Evolutionary conservation across 2,888 invertebrate genomes (phyloP), one percentile per base, ranked within the genome.

Genomic region (Loripinus fragilis): DNA sequence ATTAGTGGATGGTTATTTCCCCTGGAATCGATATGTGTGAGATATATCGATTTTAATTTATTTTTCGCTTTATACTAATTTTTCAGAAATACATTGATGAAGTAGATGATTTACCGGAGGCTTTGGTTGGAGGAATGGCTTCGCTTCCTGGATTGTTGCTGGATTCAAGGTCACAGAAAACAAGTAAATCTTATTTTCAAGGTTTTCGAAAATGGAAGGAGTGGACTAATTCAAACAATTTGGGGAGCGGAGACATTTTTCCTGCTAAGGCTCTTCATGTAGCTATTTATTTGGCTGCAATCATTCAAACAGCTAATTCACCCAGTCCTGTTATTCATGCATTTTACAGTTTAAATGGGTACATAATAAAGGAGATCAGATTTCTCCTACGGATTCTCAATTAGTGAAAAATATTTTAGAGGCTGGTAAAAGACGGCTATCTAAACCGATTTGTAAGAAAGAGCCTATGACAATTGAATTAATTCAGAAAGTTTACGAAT

Each of bases 281-380:
- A 15, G 68, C 70, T 15, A 17, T 84, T 1, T 81, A 79, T 76
- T 50, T 78, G 20, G 68, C 67, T 1, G 76, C 79, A 15, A 48
- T 80, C 50, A 66, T 76, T 10, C 77, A 81, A 67, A 23, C 50
- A 2, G 12, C 74, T 12, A 80, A 72, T 71, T 78, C 81, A 45
- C 30, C 66, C 1, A 72, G 78, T 81, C 66, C 81, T 20, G 38
- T 81, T 2, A 74, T 52, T 35, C 65, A 76, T 3, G 68, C 77
- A 15, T 81, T 74, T 76, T 79, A 82, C 72, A 74, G 74, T 60
- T 12, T 82, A 25, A 79, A 72, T 82, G 78, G 76, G 38, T 71
- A 0, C 79, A 79, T 70, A 38, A 71, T 67, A 23, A 79, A 5
- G 41, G 30, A 35, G 73, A 68, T 66, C 0, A 35, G 7, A 17